Evolutionary conservation across 1,140 invertebrate genomes (phyloP).

Genomic region (Pogonomyrmex californicus): DNA sequence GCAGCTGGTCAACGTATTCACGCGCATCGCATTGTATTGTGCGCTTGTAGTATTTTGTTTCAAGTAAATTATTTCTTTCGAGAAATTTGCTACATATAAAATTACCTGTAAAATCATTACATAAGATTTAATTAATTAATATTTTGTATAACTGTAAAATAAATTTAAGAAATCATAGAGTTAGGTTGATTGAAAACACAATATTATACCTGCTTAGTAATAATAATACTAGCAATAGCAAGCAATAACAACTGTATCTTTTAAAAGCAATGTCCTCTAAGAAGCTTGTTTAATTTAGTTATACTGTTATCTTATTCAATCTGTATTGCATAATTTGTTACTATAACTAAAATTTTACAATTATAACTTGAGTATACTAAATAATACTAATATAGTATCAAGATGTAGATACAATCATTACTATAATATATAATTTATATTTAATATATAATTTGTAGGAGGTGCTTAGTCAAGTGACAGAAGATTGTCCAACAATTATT

Average conservation of each 20-base stretch:
- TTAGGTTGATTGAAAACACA: not conserved
- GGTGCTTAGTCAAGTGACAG: slow-evolving; percentile 83
- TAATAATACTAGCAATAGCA: no score
- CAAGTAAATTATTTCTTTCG: slow-evolving; percentile 80
- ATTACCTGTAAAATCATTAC: no score
- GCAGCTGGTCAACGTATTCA: slow-evolving; percentile 87
- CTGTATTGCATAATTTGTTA: not conserved
- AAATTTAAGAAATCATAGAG: not conserved
- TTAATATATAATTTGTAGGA: slow-evolving; percentile 78
- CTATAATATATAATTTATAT: not conserved
- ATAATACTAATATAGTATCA: no score
- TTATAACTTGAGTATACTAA: no score
- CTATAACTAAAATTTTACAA: no score
- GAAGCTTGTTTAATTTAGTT: not conserved
- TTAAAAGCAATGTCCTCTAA: not conserved
- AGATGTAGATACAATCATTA: not conserved
- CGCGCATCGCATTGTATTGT: slow-evolving; percentile 88
- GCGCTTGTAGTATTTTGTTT: slow-evolving; percentile 88
- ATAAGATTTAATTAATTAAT: no score
- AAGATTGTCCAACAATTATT: slow-evolving; percentile 87
- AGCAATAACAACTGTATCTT: not conserved
- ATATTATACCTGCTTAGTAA: not conserved
- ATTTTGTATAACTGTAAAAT: no score
- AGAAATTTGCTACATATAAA: not conserved
- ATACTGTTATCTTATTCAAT: slow-evolving; percentile 2